phyloP scores from a whole-genome alignment of 1,140 invertebrate genomes.

The Andricus grossulariae region DNA sequence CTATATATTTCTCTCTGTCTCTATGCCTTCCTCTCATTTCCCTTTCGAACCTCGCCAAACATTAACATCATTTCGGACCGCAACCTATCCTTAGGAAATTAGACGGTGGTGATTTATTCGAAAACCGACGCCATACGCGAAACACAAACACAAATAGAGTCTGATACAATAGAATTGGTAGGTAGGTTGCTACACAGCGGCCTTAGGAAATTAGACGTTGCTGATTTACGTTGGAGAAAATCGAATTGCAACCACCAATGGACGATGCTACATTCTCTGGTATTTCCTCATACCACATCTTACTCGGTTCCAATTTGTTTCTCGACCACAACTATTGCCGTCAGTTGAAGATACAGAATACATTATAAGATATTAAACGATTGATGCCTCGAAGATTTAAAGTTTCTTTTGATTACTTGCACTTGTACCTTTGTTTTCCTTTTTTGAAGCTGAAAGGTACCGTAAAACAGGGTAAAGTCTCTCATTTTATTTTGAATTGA shows the following conservation, averaged over 20 bases:
- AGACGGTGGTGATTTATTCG: conserved; percentile 58
- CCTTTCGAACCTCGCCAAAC: conserved; percentile 36
- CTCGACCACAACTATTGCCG: not conserved
- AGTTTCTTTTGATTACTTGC: too few species aligned
- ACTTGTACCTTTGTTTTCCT: too few species aligned
- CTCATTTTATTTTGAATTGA: too few species aligned
- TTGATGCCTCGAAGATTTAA: too few species aligned
- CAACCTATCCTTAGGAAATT: conserved; percentile 59
- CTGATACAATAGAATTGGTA: conserved; percentile 44
- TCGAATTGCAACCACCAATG: conserved; percentile 27
- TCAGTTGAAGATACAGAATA: too few species aligned
- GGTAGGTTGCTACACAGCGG: conserved; percentile 31
- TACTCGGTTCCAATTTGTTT: conserved; percentile 16
- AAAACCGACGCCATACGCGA: conserved; percentile 36
- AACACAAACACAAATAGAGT: conserved; percentile 17
- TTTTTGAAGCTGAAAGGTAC: too few species aligned
- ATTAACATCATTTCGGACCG: conserved; percentile 3
- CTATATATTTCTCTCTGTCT: not conserved
- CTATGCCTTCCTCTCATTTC: conserved; percentile 32
- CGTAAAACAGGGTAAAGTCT: too few species aligned
- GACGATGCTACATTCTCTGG: conserved; percentile 6
- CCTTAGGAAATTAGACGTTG: conserved; percentile 52
- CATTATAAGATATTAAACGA: too few species aligned
- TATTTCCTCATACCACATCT: conserved; percentile 19
- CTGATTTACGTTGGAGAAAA: conserved; percentile 49